phyloP scores from a whole-genome alignment of 92 coral and sea anemone genomes.

The Bergia sp. region DNA sequence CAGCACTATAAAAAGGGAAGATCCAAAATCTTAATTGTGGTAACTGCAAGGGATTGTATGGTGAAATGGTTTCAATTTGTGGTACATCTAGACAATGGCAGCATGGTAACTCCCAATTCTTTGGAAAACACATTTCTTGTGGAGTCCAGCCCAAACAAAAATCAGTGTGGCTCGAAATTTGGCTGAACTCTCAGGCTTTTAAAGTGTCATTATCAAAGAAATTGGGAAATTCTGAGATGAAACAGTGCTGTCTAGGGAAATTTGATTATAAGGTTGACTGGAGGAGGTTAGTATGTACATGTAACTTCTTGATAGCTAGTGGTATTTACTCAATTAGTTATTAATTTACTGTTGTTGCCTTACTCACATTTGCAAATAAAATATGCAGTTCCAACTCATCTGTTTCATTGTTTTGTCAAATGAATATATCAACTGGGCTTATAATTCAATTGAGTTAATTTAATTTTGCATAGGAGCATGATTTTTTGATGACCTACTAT shows the following conservation, averaged over 20 bases:
- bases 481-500: too few species aligned
- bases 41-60: constrained; percentile 18
- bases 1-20: constrained; percentile 1
- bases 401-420: background rate
- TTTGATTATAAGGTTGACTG: constrained; percentile 28
- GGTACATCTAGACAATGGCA: constrained; percentile 14
- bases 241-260: constrained; percentile 31
- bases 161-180: constrained; percentile 44
- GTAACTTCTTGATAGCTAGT: background rate
- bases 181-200: constrained; percentile 29
- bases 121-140: constrained; percentile 9
- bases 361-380: background rate
- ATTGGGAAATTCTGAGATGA: constrained; percentile 34
- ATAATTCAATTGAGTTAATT: too few species aligned
- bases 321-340: background rate
- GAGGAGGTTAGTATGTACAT: constrained; percentile 33
- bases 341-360: background rate
- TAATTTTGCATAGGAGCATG: too few species aligned
- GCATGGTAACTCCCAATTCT: constrained; percentile 9
- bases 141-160: constrained; percentile 35
- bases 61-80: constrained; percentile 21
- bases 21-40: constrained; percentile 19
- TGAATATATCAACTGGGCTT: too few species aligned
- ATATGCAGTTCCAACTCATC: background rate
- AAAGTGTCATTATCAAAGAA: constrained; percentile 37